Base-by-base conservation (phyloP, 1,140 invertebrate genomes). In the Agraylea sexmaculata region DNA sequence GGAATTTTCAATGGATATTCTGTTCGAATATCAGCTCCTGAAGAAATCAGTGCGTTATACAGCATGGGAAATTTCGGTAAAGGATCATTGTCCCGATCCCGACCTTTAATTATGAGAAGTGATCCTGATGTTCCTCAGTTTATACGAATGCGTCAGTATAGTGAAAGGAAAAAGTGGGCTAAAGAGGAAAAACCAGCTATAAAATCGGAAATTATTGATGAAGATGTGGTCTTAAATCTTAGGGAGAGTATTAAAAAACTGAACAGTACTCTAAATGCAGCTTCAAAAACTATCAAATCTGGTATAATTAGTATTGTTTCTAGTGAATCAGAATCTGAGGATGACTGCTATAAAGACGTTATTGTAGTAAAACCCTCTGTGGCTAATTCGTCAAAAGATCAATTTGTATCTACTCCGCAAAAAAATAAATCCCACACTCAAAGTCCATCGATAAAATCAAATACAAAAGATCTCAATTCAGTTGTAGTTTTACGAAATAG, bases 41-140 rank as follows among this genome's bases (percentile, higher is more conserved):
- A 72, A 29, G 72, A 77, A 51, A 75, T 81, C 51, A 58, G 60
- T 50, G 58, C 64, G 2, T 48, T 84, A 4, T 68, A 79, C 59
- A 72, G 74, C 20, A 80, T 77, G 70, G 80, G 81, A 7, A 79
- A 68, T 57, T 85, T 80, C 64, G 81, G 82, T 1, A 83, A 83
- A 67, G 78, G 78, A 20, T 74, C 71, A 21, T 53, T 69, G 8
- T 81, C 77, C 1, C 64, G 72, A 27, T 71, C 73, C 22, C 68
- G 64, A 47, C 78, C 78, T 20, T 56, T 56, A 18, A 64, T 66
- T 50, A 57, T 60, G 10, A 61, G 63, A 44, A 57, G 41, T 46
- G 45, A 56, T 45, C 40, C 42, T 28, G 59, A 58, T 34, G 49
- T 54, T 25, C 68, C 66, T 16, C 56, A 58, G 21, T 55, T 75